A percentile compares a stretch with the other conserved stretches of the same genome.
Conservation (phyloP, 2,797 vertebrate genomes). For the Zenarchopterus dispar region DNA sequence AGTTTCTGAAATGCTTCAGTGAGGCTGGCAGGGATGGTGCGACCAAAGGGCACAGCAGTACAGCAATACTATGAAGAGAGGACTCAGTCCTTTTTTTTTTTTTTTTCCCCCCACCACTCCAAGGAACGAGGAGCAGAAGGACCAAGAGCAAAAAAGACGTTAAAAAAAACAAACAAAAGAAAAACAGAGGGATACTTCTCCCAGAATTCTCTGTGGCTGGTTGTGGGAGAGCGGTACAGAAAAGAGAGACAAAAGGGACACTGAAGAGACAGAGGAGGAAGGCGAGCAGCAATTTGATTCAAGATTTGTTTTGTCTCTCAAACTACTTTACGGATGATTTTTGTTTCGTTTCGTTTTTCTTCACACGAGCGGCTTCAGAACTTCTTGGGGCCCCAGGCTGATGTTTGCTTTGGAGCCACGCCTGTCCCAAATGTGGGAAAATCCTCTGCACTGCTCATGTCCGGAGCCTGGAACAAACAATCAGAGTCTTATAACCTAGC, state of each 20-base stretch:
- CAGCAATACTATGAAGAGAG: conserved; percentile 46
- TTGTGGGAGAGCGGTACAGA: conserved; percentile 50
- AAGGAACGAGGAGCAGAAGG: conserved; percentile 11
- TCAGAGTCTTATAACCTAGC: neutral
- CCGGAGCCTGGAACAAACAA: conserved; percentile 76
- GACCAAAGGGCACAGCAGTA: conserved; percentile 45
- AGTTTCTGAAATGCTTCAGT: conserved; percentile 33
- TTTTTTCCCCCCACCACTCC: conserved; percentile 3
- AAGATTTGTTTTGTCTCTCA: conserved; percentile 50
- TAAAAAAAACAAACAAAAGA: neutral
- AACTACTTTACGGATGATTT: conserved; percentile 52
- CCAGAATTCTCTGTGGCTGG: conserved; percentile 68
- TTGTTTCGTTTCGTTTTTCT: conserved; percentile 24
- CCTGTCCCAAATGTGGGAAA: conserved; percentile 84
- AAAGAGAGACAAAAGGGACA: conserved; percentile 34
- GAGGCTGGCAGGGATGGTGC: conserved; percentile 17
- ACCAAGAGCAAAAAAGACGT: conserved; percentile 23
- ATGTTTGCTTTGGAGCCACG: conserved; percentile 81
- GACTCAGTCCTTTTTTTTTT: conserved; percentile 21
- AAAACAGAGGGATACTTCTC: conserved; percentile 45
- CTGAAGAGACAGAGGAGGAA: conserved; percentile 37
- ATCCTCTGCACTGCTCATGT: conserved; percentile 86
- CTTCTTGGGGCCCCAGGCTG: conserved; percentile 85
- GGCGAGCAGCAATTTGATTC: conserved; percentile 70
- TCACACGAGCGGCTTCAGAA: conserved; percentile 62